Conservation (phyloP, 2,113 vertebrate genomes). For the Tyto alba region DNA sequence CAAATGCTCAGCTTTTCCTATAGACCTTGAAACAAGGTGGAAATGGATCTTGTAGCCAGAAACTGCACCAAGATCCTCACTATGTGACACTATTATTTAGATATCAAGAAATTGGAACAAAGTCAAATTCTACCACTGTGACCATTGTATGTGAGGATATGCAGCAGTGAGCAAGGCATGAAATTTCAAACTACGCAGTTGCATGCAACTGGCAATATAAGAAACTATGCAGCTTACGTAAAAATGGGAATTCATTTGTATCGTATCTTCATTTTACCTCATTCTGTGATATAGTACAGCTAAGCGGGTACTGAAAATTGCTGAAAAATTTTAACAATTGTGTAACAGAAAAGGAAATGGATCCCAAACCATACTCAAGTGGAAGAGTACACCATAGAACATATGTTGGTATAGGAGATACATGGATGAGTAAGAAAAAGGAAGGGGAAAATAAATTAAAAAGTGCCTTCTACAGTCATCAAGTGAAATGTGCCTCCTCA, state of each 20-base stretch:
- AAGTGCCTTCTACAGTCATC: neutral
- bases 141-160: neutral
- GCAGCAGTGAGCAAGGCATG: neutral
- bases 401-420: neutral
- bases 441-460: neutral
- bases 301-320: neutral
- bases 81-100: neutral
- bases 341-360: neutral
- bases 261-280: neutral
- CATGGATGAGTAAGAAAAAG: neutral
- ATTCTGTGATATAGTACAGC: neutral
- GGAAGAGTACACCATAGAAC: neutral
- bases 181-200: neutral
- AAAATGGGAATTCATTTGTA: neutral
- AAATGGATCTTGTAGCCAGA: neutral
- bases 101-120: neutral
- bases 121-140: neutral
- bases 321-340: neutral
- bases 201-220: neutral
- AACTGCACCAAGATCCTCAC: neutral
- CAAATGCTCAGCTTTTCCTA: neutral
- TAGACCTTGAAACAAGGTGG: neutral
- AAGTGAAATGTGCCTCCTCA: neutral
- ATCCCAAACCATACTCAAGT: neutral
- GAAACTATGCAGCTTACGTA: neutral